Conservation (phyloP, 1,140 invertebrate species). For the Eciton burchellii region DNA sequence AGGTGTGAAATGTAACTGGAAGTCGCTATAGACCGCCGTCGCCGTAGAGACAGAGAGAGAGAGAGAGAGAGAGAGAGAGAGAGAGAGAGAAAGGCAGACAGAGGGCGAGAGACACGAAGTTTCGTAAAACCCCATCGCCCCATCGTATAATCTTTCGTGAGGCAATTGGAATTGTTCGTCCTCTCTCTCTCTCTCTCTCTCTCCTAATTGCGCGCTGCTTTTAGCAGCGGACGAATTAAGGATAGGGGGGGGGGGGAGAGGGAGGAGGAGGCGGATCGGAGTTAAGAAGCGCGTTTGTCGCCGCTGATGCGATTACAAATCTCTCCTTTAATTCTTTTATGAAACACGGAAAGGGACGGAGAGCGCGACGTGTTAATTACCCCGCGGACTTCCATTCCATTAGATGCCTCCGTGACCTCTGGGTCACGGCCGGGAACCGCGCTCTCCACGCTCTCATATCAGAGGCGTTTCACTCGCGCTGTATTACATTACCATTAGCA, state of each 20-base stretch:
- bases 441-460: conserved; percentile 31
- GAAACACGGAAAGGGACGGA: background rate
- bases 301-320: too few species aligned
- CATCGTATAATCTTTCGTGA: background rate
- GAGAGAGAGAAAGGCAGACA: background rate
- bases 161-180: conserved; percentile 16
- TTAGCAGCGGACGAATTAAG: background rate
- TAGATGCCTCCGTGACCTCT: conserved; percentile 22
- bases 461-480: conserved; percentile 25
- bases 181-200: too few species aligned
- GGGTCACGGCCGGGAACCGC: conserved; percentile 14
- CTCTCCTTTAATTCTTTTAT: background rate
- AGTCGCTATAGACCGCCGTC: background rate
- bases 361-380: conserved; percentile 10
- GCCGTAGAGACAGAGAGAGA: too few species aligned
- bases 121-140: conserved; percentile 17
- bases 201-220: background rate
- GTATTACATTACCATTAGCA: conserved; percentile 58
- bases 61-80: background rate
- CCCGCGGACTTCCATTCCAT: conserved; percentile 18
- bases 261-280: background rate
- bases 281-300: background rate
- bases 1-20: conserved; percentile 48
- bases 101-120: background rate
- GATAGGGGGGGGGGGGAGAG: background rate